Percentiles rank a stretch among this genome's conserved stretches.
Evolutionary conservation across 2,797 vertebrate species (phyloP).

Genomic region (Vireo griseus): DNA sequence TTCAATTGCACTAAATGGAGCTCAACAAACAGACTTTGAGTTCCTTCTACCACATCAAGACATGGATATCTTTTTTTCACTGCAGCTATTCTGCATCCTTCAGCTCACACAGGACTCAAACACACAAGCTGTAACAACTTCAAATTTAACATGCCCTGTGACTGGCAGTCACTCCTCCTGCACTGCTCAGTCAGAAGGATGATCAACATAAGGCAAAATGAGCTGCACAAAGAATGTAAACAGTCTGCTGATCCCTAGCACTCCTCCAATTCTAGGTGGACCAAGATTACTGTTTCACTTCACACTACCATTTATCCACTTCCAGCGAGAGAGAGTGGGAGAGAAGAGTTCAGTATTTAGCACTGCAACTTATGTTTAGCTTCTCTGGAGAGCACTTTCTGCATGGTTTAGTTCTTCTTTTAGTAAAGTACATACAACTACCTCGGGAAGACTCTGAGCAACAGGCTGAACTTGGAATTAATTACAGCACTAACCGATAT

Average conservation of each 20-base stretch:
- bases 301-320: not conserved
- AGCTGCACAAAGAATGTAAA: not conserved
- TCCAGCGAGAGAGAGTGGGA: constrained; percentile 1
- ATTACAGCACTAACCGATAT: not conserved
- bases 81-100: not conserved
- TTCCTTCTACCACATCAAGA: not conserved
- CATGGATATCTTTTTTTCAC: not conserved
- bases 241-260: constrained; percentile 7
- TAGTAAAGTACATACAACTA: not conserved
- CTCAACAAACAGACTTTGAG: not conserved
- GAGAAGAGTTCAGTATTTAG: constrained; percentile 10
- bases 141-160: not conserved
- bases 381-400: not conserved
- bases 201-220: not conserved
- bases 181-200: not conserved
- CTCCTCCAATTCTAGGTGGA: not conserved
- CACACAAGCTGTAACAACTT: not conserved
- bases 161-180: not conserved
- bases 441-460: not conserved
- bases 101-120: not conserved
- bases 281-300: not conserved
- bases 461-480: not conserved
- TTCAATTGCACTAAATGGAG: not conserved
- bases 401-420: not conserved
- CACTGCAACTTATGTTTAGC: not conserved